Evolutionary conservation across 2,888 invertebrate species (phyloP).

Genomic region (Syrphus vitripennis): DNA sequence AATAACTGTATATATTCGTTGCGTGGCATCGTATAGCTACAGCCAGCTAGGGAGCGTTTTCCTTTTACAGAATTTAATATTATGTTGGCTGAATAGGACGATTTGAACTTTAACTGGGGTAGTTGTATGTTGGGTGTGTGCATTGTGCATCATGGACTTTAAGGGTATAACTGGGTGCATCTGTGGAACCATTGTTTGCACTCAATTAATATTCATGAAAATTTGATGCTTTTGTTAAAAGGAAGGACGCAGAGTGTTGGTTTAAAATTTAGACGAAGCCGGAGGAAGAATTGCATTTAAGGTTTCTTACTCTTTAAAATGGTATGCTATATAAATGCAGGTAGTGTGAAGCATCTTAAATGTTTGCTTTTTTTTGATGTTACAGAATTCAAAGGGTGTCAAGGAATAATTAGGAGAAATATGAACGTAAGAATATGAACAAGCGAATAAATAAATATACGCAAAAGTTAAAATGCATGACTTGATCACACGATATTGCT

Average conservation of each 20-base stretch:
- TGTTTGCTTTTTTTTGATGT: neutral
- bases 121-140: neutral
- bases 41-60: neutral
- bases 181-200: constrained; percentile 34
- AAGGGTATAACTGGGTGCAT: constrained; percentile 31
- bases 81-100: neutral
- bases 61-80: neutral
- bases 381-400: too few species aligned
- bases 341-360: neutral
- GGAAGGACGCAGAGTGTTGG: neutral
- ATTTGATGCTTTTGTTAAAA: constrained; percentile 27
- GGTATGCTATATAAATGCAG: too few species aligned
- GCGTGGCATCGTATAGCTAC: neutral
- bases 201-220: constrained; percentile 63
- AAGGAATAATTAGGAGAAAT: too few species aligned
- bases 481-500: too few species aligned
- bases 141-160: neutral
- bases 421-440: too few species aligned
- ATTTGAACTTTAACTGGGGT: constrained; percentile 3
- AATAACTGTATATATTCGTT: neutral
- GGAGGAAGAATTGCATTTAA: neutral
- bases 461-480: too few species aligned
- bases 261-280: neutral
- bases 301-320: neutral
- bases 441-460: too few species aligned